Evolutionary conservation across 2,113 vertebrate genomes (phyloP).

Genomic region (Calypte anna): DNA sequence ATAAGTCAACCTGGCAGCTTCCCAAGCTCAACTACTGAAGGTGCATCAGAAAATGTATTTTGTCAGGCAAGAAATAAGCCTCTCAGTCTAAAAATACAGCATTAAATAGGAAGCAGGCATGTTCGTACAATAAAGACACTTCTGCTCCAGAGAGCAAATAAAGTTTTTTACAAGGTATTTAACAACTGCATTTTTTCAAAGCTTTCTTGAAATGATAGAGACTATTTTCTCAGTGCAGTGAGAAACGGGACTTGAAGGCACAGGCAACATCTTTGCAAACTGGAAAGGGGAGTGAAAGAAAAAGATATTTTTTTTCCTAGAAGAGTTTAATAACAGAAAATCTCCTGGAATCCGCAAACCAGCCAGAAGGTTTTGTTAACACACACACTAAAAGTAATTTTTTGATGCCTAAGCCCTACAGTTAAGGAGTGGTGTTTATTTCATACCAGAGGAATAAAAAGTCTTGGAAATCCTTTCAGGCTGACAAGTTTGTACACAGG

Average conservation of each 20-base stretch:
- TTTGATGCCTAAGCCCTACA: not conserved
- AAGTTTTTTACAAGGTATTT: not conserved
- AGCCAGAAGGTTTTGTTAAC: conserved; percentile 42
- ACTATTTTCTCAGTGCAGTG: not conserved
- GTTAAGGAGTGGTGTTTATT: not conserved
- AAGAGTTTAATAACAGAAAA: conserved; percentile 45
- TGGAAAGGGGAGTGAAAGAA: not conserved
- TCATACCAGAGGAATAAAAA: not conserved
- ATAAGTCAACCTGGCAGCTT: conserved; percentile 38
- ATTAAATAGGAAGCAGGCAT: not conserved
- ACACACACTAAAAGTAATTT: not conserved
- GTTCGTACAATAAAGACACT: not conserved
- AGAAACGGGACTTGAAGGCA: conserved; percentile 9
- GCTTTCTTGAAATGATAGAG: not conserved
- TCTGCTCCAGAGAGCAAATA: not conserved
- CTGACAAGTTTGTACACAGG: not conserved
- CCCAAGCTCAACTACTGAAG: conserved; percentile 38
- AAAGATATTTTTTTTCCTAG: not conserved
- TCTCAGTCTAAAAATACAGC: conserved; percentile 2
- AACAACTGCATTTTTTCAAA: not conserved
- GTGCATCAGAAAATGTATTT: not conserved
- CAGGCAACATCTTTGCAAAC: not conserved
- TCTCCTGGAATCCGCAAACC: conserved; percentile 37
- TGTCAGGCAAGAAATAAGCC: conserved; percentile 15
- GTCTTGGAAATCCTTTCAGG: conserved; percentile 3